Conservation (phyloP, 2,113 vertebrate genomes). For the Phalacrocorax aristotelis region DNA sequence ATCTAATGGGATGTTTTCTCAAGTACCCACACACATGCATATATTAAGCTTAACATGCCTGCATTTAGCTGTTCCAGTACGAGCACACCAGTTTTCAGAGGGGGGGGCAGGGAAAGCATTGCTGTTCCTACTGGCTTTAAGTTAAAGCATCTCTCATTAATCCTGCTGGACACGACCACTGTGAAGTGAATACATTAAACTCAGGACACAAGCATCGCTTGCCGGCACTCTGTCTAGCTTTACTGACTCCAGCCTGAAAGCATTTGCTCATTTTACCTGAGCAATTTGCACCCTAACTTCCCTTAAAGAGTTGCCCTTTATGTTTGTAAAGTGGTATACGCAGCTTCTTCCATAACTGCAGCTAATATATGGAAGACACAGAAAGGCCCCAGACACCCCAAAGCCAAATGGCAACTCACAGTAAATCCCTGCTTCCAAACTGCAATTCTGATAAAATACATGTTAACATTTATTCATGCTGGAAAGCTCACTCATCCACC, state of each 20-base stretch:
- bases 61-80: not conserved
- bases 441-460: not conserved
- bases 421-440: not conserved
- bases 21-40: not conserved
- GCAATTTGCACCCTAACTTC: not conserved
- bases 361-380: not conserved
- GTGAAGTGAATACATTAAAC: not conserved
- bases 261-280: not conserved
- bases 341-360: not conserved
- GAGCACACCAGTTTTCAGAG: not conserved
- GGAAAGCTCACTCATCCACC: not conserved
- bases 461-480: not conserved
- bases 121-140: not conserved
- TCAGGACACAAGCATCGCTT: not conserved
- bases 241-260: not conserved
- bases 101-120: no score
- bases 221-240: not conserved
- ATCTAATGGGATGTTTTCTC: conserved; percentile 1
- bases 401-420: not conserved
- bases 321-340: not conserved
- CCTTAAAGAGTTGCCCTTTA: not conserved
- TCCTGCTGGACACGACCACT: not conserved
- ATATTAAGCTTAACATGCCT: not conserved
- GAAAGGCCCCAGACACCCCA: not conserved
- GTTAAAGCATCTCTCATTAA: not conserved